Evolutionary conservation across 2,888 invertebrate species (phyloP).

Genomic region (Argynnis bischoffii): DNA sequence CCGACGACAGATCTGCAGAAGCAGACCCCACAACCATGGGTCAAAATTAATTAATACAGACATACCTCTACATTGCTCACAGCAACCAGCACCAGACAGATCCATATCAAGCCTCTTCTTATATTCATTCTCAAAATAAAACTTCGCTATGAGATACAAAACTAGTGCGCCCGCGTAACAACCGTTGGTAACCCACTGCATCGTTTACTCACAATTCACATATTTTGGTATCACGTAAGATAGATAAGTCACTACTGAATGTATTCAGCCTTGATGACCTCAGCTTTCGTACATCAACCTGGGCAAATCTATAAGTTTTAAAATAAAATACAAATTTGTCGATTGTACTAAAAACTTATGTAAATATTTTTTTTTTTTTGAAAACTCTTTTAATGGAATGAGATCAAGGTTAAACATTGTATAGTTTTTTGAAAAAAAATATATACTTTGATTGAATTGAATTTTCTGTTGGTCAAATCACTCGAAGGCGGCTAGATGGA

Average conservation of each 20-base stretch:
- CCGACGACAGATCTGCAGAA: no score
- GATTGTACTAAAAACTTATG: no score
- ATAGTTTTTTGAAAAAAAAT: no score
- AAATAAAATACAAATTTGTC: no score
- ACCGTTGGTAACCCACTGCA: constrained; percentile 56
- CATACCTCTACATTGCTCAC: constrained; percentile 61
- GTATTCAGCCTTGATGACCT: constrained; percentile 38
- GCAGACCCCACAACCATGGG: no score
- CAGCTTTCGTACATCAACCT: constrained; percentile 1
- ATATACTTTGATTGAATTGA: no score
- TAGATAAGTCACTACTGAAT: constrained; percentile 54
- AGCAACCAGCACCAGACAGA: constrained; percentile 46
- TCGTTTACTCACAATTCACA: constrained; percentile 20
- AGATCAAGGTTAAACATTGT: no score
- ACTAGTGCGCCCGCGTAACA: constrained; percentile 65
- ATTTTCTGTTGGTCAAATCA: no score
- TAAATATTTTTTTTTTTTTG: background rate
- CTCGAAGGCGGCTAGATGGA: no score
- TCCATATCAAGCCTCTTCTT: constrained; percentile 50
- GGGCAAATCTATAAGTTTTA: background rate
- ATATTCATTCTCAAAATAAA: constrained; percentile 70
- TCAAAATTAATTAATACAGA: constrained; percentile 7
- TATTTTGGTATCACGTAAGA: constrained; percentile 33
- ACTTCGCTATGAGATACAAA: constrained; percentile 58
- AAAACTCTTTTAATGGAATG: background rate